A percentile compares a stretch with the other conserved stretches of the same genome.
Conservation (phyloP, 2,113 vertebrate species). For the Zapornia atra region DNA sequence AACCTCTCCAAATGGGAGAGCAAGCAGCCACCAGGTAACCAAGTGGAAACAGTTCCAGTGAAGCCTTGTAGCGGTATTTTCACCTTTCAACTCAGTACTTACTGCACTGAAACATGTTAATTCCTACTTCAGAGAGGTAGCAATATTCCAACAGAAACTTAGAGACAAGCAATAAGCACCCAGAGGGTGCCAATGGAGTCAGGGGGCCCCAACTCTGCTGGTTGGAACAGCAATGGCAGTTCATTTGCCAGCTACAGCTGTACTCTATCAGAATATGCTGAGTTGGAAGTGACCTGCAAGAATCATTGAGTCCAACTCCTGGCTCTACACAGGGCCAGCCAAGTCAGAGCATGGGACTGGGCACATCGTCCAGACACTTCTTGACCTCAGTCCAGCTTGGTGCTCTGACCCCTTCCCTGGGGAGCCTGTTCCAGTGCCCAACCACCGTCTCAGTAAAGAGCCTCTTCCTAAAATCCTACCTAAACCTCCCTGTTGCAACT, state of each 20-base stretch:
- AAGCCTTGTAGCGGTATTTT: not conserved
- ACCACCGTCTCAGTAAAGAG: too few relatives aligned
- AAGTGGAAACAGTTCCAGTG: not conserved
- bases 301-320: too few relatives aligned
- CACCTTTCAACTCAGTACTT: not conserved
- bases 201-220: not conserved
- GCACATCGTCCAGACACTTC: too few relatives aligned
- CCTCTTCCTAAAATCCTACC: too few relatives aligned
- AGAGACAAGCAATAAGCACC: not conserved
- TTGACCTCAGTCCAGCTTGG: too few relatives aligned
- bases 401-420: too few relatives aligned
- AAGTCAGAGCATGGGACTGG: too few relatives aligned
- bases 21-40: not conserved
- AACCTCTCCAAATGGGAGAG: not conserved
- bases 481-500: too few relatives aligned
- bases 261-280: not conserved
- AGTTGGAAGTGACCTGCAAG: too few relatives aligned
- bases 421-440: too few relatives aligned
- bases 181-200: not conserved
- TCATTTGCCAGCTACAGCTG: not conserved
- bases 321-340: too few relatives aligned
- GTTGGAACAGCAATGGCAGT: rapidly evolving
- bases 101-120: not conserved
- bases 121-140: not conserved
- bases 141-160: not conserved